Percentiles rank a stretch among this genome's conserved stretches.
Conservation (phyloP, 2,113 vertebrate species). For the Caretta caretta region DNA sequence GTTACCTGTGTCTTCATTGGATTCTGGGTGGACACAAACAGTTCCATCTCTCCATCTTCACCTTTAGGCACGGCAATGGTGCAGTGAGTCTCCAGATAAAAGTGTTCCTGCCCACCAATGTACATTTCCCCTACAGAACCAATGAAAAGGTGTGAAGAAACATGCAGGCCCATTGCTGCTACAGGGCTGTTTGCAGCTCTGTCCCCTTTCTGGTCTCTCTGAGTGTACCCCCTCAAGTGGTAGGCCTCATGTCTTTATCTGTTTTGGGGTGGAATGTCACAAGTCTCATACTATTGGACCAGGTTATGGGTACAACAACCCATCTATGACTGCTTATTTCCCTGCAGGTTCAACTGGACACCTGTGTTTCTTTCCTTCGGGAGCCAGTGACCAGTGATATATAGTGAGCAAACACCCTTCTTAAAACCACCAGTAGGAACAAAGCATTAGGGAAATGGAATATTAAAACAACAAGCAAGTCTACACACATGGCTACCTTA, state of each 20-base stretch:
- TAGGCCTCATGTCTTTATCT: neutral
- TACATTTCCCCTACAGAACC: constrained; percentile 87
- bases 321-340: neutral
- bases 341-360: neutral
- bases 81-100: constrained; percentile 95
- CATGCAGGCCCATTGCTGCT: neutral
- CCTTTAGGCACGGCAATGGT: constrained; percentile 90
- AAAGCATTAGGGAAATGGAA: neutral
- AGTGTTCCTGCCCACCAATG: constrained; percentile 96
- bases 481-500: neutral
- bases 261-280: neutral
- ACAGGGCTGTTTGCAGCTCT: neutral
- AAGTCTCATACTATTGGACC: neutral
- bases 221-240: neutral
- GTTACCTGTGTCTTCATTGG: constrained; percentile 84
- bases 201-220: neutral
- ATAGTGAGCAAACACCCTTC: neutral
- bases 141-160: neutral
- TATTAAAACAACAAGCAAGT: neutral
- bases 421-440: neutral
- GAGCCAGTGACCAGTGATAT: neutral
- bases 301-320: neutral
- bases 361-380: neutral
- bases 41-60: constrained; percentile 94
- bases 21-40: constrained; percentile 92